Percentiles rank a stretch among this genome's conserved stretches.
Conservation (phyloP, 2,888 invertebrate genomes). For the Spisula subtruncata region DNA sequence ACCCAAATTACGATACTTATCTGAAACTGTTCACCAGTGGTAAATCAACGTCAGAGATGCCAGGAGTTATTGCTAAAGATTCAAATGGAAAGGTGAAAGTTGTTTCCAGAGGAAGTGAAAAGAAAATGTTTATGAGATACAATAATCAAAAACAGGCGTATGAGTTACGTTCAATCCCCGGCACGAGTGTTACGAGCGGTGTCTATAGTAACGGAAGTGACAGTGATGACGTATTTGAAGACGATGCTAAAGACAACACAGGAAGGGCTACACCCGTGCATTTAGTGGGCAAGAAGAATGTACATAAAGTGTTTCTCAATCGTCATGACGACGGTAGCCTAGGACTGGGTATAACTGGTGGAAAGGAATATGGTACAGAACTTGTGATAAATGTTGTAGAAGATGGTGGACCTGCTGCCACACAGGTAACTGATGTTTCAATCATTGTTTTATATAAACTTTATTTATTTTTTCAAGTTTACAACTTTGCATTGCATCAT, state of each 20-base stretch:
- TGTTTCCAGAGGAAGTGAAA: conserved; percentile 78
- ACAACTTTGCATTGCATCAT: not conserved
- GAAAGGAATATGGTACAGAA: conserved; percentile 81
- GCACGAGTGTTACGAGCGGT: conserved; percentile 79
- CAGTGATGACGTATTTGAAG: conserved; percentile 66
- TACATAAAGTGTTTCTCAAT: conserved; percentile 75
- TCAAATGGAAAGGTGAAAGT: conserved; percentile 79
- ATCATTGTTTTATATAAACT: not conserved
- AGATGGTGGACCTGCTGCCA: conserved; percentile 79
- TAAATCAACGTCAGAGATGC: conserved; percentile 72
- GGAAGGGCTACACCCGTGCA: conserved; percentile 61
- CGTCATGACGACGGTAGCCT: conserved; percentile 79
- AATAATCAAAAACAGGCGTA: conserved; percentile 71
- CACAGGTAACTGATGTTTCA: conserved; percentile 73
- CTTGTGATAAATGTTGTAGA: conserved; percentile 80
- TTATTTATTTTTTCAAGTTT: not conserved
- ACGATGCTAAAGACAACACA: conserved; percentile 52
- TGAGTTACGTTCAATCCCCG: conserved; percentile 73
- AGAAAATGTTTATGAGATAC: conserved; percentile 70
- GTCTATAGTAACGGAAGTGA: conserved; percentile 75
- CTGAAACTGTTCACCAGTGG: conserved; percentile 77
- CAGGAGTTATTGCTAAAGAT: conserved; percentile 80
- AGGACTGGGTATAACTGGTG: conserved; percentile 81
- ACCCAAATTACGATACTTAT: conserved; percentile 79
- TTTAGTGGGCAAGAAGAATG: conserved; percentile 67